Evolutionary conservation across 2,888 invertebrate species (phyloP), one percentile per base, ranked within the genome.

Genomic region (Drosophila borealis): DNA sequence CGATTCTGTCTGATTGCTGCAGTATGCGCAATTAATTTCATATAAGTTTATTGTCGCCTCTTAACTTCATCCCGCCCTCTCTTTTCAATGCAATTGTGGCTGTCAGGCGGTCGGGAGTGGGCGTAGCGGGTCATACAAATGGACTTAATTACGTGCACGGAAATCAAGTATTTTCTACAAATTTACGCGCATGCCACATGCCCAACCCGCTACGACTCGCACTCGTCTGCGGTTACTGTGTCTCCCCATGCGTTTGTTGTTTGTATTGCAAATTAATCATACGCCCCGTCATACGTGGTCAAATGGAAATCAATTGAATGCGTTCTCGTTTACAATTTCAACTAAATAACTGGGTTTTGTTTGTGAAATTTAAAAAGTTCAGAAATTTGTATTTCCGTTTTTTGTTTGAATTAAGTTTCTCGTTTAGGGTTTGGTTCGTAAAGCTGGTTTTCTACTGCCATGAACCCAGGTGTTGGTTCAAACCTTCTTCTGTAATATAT

Each of bases 181-280:
- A 88, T 88, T 83, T 84, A 80, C 81, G 72, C 70, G 61, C 62
- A 17, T 54, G 57, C 80, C 70, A 73, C 70, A 63, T 45, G 41
- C 29, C 34, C 50, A 25, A 44, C 25, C 39, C 37, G 17, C 19
- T 6, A n/a, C 39, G 53, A 41, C 50, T 37, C 75, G 70, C 55
- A 57, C 64, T 60, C 73, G 88, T 73, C 64, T 82, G 88, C 70
- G 82, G 82, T 81, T 73, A 73, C 72, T 48, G 48, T 48, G 48
- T 65, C 62, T 64, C 61, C 66, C 56, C 39, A 13, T 74, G 48
- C 60, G 60, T 61, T 74, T 45, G 74, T 66, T 88, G 88, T 85
- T 88, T 85, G 87, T 86, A 81, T 86, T 85, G 88, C 84, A 85
- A 88, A 85, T 85, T 85, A 88, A 85, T 85, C 84, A 88, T 88